Conservation (phyloP, 2,797 vertebrate species). For the Rallus crepitans region DNA sequence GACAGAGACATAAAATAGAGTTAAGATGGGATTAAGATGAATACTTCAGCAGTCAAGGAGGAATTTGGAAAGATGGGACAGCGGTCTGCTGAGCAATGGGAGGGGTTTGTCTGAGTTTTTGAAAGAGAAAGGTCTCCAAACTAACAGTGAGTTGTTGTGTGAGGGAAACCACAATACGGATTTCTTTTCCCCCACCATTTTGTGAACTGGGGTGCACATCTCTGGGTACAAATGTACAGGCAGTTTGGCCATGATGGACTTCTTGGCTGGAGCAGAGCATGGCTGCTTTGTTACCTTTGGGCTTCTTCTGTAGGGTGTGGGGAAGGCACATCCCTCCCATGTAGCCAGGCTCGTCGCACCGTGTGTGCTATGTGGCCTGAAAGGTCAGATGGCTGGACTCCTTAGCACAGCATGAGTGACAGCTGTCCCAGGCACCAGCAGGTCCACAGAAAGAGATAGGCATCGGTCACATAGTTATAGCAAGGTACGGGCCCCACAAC, state of each 20-base stretch:
- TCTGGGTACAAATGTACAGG: background rate
- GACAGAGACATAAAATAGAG: background rate
- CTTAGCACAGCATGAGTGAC: background rate
- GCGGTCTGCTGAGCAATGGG: background rate
- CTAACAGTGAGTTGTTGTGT: background rate
- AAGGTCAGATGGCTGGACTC: background rate
- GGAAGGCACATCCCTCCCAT: background rate
- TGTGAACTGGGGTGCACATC: background rate
- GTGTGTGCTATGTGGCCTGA: background rate
- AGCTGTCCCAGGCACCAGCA: background rate
- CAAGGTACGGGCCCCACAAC: background rate
- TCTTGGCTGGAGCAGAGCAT: fast-evolving
- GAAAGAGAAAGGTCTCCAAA: background rate
- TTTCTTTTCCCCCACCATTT: background rate
- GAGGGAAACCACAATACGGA: background rate
- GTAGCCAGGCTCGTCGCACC: fast-evolving
- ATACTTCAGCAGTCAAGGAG: background rate
- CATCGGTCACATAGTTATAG: background rate
- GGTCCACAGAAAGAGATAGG: background rate
- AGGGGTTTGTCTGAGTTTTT: background rate
- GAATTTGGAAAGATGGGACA: background rate
- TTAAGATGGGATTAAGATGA: background rate
- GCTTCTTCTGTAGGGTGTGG: background rate
- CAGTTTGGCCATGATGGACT: background rate
- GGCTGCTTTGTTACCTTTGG: background rate